These are phyloP conservation scores for Nipponia nippon DNA, from an alignment of 2,113 vertebrate species.

Conservation along the genomic window DNA sequence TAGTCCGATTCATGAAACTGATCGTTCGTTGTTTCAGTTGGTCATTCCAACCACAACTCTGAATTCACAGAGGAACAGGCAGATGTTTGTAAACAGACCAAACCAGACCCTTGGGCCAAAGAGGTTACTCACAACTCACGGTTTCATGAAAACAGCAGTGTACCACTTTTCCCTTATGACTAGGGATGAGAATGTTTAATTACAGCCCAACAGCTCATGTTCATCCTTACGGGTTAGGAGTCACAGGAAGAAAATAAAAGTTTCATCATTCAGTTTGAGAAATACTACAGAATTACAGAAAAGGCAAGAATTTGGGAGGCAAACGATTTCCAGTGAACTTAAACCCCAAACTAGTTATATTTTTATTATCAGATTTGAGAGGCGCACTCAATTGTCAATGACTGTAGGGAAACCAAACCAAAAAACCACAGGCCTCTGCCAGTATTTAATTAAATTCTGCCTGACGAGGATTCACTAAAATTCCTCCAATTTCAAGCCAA, in stretches of 20 bases:
- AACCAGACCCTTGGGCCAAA: background rate
- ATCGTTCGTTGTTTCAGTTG: background rate
- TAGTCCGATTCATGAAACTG: rapidly evolving
- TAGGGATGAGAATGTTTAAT: background rate
- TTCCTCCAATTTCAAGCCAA: background rate
- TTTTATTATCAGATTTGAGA: background rate
- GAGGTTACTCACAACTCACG: background rate
- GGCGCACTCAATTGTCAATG: background rate
- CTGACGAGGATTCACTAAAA: background rate
- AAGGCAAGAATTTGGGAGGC: background rate
- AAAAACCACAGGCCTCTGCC: background rate
- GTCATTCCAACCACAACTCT: background rate
- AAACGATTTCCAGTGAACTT: background rate
- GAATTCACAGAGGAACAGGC: background rate
- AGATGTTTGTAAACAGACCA: background rate
- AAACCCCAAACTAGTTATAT: background rate
- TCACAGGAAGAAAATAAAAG: background rate
- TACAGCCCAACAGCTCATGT: background rate
- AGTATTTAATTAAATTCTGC: background rate
- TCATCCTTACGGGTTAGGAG: background rate
- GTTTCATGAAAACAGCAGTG: background rate
- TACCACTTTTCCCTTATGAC: background rate
- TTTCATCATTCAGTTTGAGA: background rate
- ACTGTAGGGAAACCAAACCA: background rate
- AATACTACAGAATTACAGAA: background rate